These are phyloP conservation scores for Vanacampus margaritifer DNA, from an alignment of 2,113 vertebrate species.

Conservation along the genomic window DNA sequence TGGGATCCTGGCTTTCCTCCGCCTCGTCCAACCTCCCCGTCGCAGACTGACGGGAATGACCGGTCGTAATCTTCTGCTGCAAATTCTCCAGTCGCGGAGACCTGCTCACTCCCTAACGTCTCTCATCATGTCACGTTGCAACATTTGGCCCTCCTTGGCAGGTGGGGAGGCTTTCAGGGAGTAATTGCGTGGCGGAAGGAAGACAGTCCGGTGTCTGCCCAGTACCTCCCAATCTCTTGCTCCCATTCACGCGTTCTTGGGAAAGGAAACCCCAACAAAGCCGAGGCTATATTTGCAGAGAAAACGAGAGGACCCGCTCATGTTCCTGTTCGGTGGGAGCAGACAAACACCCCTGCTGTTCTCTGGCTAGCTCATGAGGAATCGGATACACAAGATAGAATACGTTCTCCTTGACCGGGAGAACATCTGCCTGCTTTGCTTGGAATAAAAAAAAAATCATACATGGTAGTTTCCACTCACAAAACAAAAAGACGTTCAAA, in stretches of 20 bases:
- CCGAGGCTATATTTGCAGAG: slow-evolving; percentile 40
- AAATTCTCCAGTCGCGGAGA: slow-evolving; percentile 23
- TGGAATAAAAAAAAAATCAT: slow-evolving; percentile 26
- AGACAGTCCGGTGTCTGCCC: slow-evolving; percentile 44
- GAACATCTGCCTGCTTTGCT: slow-evolving; percentile 24
- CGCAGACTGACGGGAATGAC: not conserved
- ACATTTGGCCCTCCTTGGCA: slow-evolving; percentile 20
- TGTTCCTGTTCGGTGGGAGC: slow-evolving; percentile 41
- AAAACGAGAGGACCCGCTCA: slow-evolving; percentile 46
- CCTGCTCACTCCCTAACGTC: slow-evolving; percentile 5
- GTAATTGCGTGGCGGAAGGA: slow-evolving; percentile 42
- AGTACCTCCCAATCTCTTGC: slow-evolving; percentile 42
- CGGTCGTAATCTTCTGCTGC: slow-evolving; percentile 12
- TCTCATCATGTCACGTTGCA: slow-evolving; percentile 3
- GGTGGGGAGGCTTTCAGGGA: slow-evolving; percentile 7
- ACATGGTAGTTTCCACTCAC: slow-evolving; percentile 25
- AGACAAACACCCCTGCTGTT: slow-evolving; percentile 47
- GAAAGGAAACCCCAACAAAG: slow-evolving; percentile 50
- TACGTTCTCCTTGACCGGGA: slow-evolving; percentile 9
- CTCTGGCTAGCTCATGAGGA: slow-evolving; percentile 13
- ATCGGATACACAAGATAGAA: slow-evolving; percentile 8
- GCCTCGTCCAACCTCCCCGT: slow-evolving; percentile 11
- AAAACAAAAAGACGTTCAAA: slow-evolving; percentile 13
- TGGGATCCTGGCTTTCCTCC: slow-evolving; percentile 14
- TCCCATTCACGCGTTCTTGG: slow-evolving; percentile 39